Evolutionary conservation across 1,140 invertebrate species (phyloP), one percentile per base, ranked within the genome.

Genomic region (Leptopilina boulardi): DNA sequence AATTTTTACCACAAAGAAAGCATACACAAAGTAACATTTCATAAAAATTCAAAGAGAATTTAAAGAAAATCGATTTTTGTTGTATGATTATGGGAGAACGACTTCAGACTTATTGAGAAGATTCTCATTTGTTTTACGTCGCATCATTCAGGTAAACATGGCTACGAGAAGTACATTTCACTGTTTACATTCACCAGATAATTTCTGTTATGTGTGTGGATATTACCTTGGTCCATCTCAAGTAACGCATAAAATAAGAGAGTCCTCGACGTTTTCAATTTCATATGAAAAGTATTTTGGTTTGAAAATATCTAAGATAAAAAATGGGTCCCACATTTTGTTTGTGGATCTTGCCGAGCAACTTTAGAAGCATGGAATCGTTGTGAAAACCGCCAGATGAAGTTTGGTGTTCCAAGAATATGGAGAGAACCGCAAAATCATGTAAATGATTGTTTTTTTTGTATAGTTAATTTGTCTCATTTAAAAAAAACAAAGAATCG

Each of bases 401-500:
- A 74, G 8, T 87, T 85, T 80, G 80, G 42, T 18, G 66, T 74
- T 21, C 85, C 83, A n/a, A 85, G 82, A 78, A 73, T 82, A 56
- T 87, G 84, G 81, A 51, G 72, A 13, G 80, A 85, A 71, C 82
- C 78, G 21, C 54, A 23, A 51, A 74, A 86, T 75, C 81, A 86
- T 76, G 73, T 51, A 56, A 77, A 38, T 41, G 82, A 83, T 76
- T 85, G 81, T 47, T 86, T 81, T 78, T 85, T 83, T 74, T 83
- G 85, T 54, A 8, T 82, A 23, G 74, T 74, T 21, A 74, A 13
- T 54, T 56, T 19, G 66, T 23, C n/a, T 13, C 19, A 75, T 4
- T 9, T 3, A 38, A 3, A 9, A 4, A 38, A 38, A 38, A 9
- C 3, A 3, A 38, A 38, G 9, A 38, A 38, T 38, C 3, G 3